phyloP scores from a whole-genome alignment of 2,797 vertebrate genomes.

The Scolopax rusticola region DNA sequence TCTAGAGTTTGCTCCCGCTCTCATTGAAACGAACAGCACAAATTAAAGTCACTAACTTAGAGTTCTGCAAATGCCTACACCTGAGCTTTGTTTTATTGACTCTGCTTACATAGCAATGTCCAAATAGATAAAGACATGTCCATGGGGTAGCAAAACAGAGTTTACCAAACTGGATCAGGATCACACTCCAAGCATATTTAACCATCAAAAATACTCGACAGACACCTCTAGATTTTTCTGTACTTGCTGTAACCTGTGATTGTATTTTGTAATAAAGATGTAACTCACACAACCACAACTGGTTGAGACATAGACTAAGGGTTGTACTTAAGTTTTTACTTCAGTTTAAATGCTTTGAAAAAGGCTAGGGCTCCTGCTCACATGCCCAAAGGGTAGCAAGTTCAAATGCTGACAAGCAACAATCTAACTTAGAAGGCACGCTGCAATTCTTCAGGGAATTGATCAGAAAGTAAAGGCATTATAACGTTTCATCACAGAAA shows the following conservation, averaged over 20 bases:
- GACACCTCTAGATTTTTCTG: background rate
- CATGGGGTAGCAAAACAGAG: background rate
- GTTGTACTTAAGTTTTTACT: background rate
- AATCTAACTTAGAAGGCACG: background rate
- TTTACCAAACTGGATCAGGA: background rate
- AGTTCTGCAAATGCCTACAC: background rate
- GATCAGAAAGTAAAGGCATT: background rate
- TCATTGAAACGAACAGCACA: background rate
- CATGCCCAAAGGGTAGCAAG: background rate
- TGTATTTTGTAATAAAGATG: background rate
- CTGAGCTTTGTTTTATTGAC: background rate
- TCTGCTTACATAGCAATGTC: background rate
- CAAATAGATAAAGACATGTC: background rate
- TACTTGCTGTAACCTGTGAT: background rate
- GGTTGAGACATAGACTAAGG: background rate
- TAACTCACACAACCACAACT: background rate
- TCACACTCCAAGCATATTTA: background rate
- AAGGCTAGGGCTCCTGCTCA: background rate
- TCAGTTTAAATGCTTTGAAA: slow-evolving; percentile 18
- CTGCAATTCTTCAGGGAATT: background rate
- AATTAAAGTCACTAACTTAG: background rate
- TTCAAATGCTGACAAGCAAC: background rate
- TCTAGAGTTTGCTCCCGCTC: background rate
- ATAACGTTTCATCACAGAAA: background rate
- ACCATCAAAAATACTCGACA: background rate